These are phyloP conservation scores for Thunnus thynnus DNA, from an alignment of 2,113 vertebrate species.

Conservation along the genomic window DNA sequence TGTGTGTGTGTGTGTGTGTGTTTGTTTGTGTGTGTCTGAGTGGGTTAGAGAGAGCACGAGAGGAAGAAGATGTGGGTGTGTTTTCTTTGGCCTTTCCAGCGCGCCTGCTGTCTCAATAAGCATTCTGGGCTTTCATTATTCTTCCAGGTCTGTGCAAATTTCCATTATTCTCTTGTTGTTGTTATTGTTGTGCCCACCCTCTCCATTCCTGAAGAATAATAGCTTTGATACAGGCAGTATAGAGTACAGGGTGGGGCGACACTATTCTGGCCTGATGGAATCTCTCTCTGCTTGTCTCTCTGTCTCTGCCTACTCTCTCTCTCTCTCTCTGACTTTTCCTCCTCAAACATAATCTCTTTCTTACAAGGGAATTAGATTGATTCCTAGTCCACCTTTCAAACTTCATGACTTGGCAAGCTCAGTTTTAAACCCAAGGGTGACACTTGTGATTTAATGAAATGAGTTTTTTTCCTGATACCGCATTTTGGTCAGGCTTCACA, in stretches of 20 bases:
- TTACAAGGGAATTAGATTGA: constrained; percentile 33
- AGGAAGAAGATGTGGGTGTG: constrained; percentile 38
- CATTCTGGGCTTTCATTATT: constrained; percentile 60
- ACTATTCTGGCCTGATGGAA: constrained; percentile 33
- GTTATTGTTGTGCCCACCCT: constrained; percentile 59
- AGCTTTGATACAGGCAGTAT: constrained; percentile 47
- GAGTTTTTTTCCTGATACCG: background rate
- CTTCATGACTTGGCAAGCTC: constrained; percentile 7
- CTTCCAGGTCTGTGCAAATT: constrained; percentile 51
- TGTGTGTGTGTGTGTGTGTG: constrained; percentile 27
- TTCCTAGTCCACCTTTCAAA: constrained; percentile 29
- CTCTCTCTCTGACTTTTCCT: constrained; percentile 1
- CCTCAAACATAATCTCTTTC: constrained; percentile 27
- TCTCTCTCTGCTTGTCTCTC: background rate
- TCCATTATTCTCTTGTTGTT: constrained; percentile 58
- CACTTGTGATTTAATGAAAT: constrained; percentile 21
- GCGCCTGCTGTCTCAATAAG: constrained; percentile 56
- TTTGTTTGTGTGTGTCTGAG: constrained; percentile 26
- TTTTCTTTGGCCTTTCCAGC: constrained; percentile 46
- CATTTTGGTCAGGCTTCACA: constrained; percentile 19
- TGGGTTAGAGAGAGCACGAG: background rate
- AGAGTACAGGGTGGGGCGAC: constrained; percentile 21
- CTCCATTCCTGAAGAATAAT: constrained; percentile 56
- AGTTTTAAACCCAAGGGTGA: background rate
- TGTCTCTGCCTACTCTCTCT: background rate